A percentile compares a stretch with the other conserved stretches of the same genome.
phyloP scores from a whole-genome alignment of 2,797 vertebrate species.

The Enteromius thamalakanensis region DNA sequence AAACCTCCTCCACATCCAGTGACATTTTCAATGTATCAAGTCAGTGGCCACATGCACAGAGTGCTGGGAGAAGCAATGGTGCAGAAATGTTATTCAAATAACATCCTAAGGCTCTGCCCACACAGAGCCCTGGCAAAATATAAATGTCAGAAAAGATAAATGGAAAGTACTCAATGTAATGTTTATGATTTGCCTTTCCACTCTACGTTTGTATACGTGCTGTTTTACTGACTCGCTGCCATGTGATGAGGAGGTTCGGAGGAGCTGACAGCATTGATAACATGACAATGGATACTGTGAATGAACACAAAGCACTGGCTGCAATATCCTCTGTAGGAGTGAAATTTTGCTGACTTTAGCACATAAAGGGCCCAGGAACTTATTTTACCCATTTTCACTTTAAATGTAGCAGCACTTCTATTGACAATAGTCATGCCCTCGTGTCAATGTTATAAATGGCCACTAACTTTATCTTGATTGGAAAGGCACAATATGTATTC shows the following conservation, averaged over 20 bases:
- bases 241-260: background rate
- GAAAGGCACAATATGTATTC: constrained; percentile 26
- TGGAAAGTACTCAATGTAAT: background rate
- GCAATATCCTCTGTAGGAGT: constrained; percentile 12
- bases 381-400: constrained; percentile 23
- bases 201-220: background rate
- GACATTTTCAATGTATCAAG: constrained; percentile 25
- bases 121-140: constrained; percentile 17
- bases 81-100: constrained; percentile 41
- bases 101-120: constrained; percentile 15
- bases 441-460: constrained; percentile 40
- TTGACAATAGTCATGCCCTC: constrained; percentile 13
- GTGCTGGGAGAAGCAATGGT: constrained; percentile 16
- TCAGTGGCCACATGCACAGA: constrained; percentile 19
- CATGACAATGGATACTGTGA: constrained; percentile 19
- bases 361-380: background rate
- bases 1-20: constrained; percentile 11
- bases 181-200: constrained; percentile 11
- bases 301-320: background rate
- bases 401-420: background rate
- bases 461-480: constrained; percentile 32
- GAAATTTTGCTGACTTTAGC: constrained; percentile 23
- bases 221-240: background rate
- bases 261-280: constrained; percentile 30
- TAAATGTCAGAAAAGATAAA: constrained; percentile 35